A percentile compares a stretch with the other conserved stretches of the same genome.
phyloP scores from a whole-genome alignment of 2,888 invertebrate species.

The Dryobotodes eremita region DNA sequence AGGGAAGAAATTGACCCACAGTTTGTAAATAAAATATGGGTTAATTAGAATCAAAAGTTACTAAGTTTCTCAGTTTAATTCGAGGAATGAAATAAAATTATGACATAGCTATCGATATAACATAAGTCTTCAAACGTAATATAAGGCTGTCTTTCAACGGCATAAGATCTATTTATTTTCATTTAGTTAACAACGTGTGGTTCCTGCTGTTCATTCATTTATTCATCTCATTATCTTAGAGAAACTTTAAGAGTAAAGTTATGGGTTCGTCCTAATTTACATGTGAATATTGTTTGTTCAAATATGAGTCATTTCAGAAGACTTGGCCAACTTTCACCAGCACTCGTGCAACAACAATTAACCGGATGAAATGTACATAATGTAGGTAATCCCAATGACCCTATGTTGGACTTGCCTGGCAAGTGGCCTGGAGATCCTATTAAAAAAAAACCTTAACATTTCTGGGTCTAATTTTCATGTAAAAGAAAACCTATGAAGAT shows the following conservation, averaged over 20 bases:
- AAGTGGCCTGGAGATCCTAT: too few species aligned
- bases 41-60: not conserved
- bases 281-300: constrained; percentile 85
- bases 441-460: constrained; percentile 16
- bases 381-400: constrained; percentile 68
- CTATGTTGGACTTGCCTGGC: constrained; percentile 61
- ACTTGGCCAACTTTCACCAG: constrained; percentile 86
- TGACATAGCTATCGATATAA: not conserved
- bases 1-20: not conserved
- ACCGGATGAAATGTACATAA: constrained; percentile 68
- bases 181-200: constrained; percentile 19
- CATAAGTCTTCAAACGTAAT: not conserved
- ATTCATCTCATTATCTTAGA: constrained; percentile 55
- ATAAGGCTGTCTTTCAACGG: not conserved
- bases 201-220: constrained; percentile 36
- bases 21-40: constrained; percentile 4
- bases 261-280: constrained; percentile 83
- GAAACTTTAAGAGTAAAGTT: constrained; percentile 74
- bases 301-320: constrained; percentile 86
- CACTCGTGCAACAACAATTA: constrained; percentile 83
- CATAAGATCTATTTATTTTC: not conserved
- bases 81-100: not conserved
- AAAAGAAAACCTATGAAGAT: not conserved
- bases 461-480: constrained; percentile 8
- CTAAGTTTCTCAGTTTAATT: constrained; percentile 1